Evolutionary conservation across 1,140 invertebrate species (phyloP).

Genomic region (Microplitis demolitor): DNA sequence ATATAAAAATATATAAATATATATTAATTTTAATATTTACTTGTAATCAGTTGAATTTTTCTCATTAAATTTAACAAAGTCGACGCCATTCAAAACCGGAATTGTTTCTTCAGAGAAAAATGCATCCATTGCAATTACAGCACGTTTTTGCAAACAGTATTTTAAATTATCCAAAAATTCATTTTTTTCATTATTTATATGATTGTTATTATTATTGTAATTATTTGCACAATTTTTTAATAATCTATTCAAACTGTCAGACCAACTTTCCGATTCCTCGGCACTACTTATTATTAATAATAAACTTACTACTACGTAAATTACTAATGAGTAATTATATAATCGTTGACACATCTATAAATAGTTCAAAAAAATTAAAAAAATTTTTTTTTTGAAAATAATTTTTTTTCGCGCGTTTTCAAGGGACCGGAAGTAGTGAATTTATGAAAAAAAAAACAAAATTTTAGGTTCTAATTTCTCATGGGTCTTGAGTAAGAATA

Average conservation of each 20-base stretch:
- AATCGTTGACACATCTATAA: conserved; percentile 37
- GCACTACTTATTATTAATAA: neutral
- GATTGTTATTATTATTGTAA: conserved; percentile 22
- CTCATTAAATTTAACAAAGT: conserved; percentile 41
- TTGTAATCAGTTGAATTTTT: neutral
- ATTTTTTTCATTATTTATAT: conserved; percentile 25
- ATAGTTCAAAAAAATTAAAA: neutral
- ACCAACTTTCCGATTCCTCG: conserved; percentile 41
- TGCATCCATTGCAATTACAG: conserved; percentile 40
- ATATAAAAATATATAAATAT: no score
- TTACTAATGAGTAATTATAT: conserved; percentile 2
- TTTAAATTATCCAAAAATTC: conserved; percentile 42
- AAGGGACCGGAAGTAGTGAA: no score
- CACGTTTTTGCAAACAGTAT: conserved; percentile 44
- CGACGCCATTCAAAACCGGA: conserved; percentile 46
- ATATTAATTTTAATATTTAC: neutral
- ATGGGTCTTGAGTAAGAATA: no score
- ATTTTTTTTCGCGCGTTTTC: no score
- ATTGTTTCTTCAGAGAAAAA: conserved; percentile 47
- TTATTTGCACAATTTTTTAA: conserved; percentile 42
- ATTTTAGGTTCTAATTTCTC: no score
- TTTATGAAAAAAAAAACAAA: no score
- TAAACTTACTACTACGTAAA: conserved; percentile 26
- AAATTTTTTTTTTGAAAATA: no score
- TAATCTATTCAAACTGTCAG: conserved; percentile 32